Conservation (phyloP, 2,888 invertebrate genomes). For the Phaedon cochleariae region DNA sequence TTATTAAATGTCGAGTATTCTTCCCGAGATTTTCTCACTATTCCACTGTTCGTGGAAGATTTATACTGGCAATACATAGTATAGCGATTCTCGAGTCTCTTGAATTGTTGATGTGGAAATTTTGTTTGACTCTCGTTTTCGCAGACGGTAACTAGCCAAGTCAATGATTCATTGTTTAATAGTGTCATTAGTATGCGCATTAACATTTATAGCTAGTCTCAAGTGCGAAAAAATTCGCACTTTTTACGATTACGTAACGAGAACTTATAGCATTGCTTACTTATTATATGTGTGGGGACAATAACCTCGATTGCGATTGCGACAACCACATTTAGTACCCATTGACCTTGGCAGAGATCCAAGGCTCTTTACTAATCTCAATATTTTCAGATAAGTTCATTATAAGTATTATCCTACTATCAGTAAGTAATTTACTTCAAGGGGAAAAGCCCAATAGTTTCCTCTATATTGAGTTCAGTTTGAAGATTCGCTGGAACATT, state of each 20-base stretch:
- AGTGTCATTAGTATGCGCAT: slow-evolving; percentile 19
- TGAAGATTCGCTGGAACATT: no score
- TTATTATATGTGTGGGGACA: slow-evolving; percentile 24
- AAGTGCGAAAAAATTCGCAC: slow-evolving; percentile 20
- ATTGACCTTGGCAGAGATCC: slow-evolving; percentile 34
- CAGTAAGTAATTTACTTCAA: no score
- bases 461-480: no score
- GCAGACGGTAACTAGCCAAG: slow-evolving; percentile 5
- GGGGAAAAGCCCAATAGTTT: no score
- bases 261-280: slow-evolving; percentile 15
- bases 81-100: no score
- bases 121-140: slow-evolving; percentile 13
- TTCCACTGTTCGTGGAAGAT: no score
- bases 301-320: slow-evolving; percentile 31
- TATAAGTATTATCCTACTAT: no score
- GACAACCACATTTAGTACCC: slow-evolving; percentile 32
- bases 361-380: slow-evolving; percentile 19
- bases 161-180: slow-evolving; percentile 13
- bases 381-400: slow-evolving; percentile 16
- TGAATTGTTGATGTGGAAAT: not conserved
- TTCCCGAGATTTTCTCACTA: no score
- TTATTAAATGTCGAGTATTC: no score
- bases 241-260: slow-evolving; percentile 28
- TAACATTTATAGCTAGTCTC: slow-evolving; percentile 18
- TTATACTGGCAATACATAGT: no score